These are phyloP conservation scores for Pseudochirops corinnae DNA, from an alignment of 2,797 vertebrate genomes.

Conservation along the genomic window DNA sequence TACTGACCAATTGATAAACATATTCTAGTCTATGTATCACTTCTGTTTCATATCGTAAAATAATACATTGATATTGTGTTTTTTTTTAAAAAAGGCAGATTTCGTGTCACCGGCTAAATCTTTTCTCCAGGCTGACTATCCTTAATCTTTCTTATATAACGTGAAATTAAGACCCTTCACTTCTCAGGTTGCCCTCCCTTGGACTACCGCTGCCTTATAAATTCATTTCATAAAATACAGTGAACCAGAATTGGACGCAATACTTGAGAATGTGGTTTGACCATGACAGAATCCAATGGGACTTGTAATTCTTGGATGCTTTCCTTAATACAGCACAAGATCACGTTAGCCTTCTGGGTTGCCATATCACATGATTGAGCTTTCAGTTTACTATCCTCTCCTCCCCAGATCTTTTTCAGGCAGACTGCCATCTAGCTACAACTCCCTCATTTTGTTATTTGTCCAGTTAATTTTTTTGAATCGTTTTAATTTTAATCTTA, in stretches of 20 bases:
- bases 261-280: neutral
- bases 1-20: neutral
- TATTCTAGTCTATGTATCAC: neutral
- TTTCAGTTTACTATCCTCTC: neutral
- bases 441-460: neutral
- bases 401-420: neutral
- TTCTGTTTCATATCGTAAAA: neutral
- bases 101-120: neutral
- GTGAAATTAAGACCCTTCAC: neutral
- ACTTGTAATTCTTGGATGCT: neutral
- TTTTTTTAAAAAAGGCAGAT: neutral
- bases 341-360: neutral
- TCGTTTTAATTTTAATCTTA: neutral
- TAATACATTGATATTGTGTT: neutral
- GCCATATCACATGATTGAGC: neutral
- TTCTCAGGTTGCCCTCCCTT: neutral
- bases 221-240: neutral
- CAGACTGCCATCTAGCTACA: neutral
- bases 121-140: neutral
- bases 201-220: neutral
- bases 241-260: neutral
- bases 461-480: neutral
- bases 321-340: neutral
- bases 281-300: neutral
- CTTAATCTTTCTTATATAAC: neutral